Percentiles rank a stretch among this genome's conserved stretches.
Evolutionary conservation across 2,888 invertebrate genomes (phyloP).

Genomic region (Parochlus steinenii): DNA sequence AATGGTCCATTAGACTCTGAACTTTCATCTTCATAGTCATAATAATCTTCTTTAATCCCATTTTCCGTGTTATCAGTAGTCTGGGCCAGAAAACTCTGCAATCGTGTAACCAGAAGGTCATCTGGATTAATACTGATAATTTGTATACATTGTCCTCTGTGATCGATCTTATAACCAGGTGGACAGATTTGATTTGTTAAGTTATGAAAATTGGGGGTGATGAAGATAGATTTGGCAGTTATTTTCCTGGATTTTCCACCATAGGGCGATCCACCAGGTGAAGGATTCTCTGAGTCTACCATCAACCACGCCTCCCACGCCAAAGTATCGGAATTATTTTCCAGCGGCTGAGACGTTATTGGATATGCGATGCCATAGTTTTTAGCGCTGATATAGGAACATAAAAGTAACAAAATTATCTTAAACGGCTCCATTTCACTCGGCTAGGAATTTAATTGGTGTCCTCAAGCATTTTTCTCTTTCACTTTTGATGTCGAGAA

Average conservation of each 20-base stretch:
- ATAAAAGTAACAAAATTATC: too few species aligned
- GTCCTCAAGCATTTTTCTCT: too few species aligned
- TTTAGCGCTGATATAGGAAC: too few species aligned
- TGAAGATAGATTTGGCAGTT: slow-evolving; percentile 30
- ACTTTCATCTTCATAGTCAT: slow-evolving; percentile 18
- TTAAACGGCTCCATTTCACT: too few species aligned
- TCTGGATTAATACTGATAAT: slow-evolving; percentile 22
- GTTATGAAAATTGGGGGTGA: slow-evolving; percentile 20
- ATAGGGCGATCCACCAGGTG: slow-evolving; percentile 14
- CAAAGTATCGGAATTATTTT: slow-evolving; percentile 26
- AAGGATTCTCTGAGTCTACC: slow-evolving; percentile 20
- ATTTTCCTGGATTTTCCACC: slow-evolving; percentile 22
- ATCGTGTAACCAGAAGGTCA: slow-evolving; percentile 17
- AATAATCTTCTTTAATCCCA: slow-evolving; percentile 17
- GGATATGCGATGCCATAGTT: too few species aligned
- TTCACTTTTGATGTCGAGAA: too few species aligned
- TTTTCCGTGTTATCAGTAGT: slow-evolving; percentile 12
- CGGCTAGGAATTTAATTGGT: too few species aligned
- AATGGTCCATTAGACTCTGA: slow-evolving; percentile 1
- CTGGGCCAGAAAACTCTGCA: slow-evolving; percentile 18
- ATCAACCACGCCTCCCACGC: slow-evolving; percentile 30
- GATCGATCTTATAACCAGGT: slow-evolving; percentile 22
- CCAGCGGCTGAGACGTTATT: slow-evolving; percentile 29
- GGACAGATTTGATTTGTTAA: slow-evolving; percentile 20
- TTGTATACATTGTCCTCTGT: slow-evolving; percentile 24